phyloP scores from a whole-genome alignment of 2,113 vertebrate genomes.

The Hirundichthys speculiger region DNA sequence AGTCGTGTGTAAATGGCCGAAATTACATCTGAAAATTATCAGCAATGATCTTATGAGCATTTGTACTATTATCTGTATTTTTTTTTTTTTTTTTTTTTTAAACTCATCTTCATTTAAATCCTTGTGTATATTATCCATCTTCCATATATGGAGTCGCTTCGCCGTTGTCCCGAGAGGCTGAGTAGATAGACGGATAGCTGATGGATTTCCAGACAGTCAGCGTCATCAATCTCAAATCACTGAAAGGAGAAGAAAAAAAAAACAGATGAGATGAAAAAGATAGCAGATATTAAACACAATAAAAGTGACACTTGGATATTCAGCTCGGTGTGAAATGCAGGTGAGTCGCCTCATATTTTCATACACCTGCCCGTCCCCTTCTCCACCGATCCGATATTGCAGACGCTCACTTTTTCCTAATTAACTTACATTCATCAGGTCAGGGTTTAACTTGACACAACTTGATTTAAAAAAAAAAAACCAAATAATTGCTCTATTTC shows the following conservation, averaged over 20 bases:
- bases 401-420: conserved; percentile 18
- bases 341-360: conserved; percentile 13
- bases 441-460: conserved; percentile 19
- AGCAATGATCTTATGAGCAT: background rate
- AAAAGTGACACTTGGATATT: conserved; percentile 19
- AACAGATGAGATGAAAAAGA: background rate
- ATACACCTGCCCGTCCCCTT: conserved; percentile 14
- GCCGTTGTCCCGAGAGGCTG: background rate
- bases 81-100: background rate
- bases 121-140: background rate
- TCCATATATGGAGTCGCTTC: background rate
- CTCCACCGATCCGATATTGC: conserved; percentile 24
- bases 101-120: background rate
- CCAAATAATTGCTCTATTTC: no score
- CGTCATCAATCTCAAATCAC: background rate
- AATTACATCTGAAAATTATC: background rate
- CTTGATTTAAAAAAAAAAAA: no score
- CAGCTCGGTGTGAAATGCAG: conserved; percentile 16
- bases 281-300: background rate
- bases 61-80: no score
- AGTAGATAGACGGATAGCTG: background rate
- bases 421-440: conserved; percentile 14
- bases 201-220: conserved; percentile 4
- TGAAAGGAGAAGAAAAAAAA: conserved; percentile 1
- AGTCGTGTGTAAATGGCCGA: no score